Evolutionary conservation across 2,797 vertebrate genomes (phyloP), one percentile per base, ranked within the genome.

Genomic region (Micrastur ruficollis): DNA sequence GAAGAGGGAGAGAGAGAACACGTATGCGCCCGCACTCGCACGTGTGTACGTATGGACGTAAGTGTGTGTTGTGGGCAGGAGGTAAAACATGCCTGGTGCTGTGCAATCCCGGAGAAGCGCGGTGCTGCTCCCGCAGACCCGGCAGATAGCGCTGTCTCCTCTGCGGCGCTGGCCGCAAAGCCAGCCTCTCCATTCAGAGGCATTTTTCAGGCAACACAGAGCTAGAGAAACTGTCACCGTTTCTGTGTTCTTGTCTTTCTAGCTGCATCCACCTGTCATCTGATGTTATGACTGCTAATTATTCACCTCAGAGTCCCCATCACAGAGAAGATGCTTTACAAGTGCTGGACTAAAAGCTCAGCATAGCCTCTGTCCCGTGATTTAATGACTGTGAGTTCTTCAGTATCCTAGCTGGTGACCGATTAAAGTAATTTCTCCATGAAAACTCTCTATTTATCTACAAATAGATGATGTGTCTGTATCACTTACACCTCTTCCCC

Each of bases 21-120:
- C 0, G 1, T 4, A 3, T 4, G 19, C 5, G 11, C 5, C 12
- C 16, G 5, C n/a, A 26, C 5, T 9, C 16, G 5, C n/a, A 26
- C 9, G 34, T 19, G 25, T 49, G 53, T 2, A 12, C 14, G 26
- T n/a, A 5, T 11, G 6, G 8, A 14, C 1, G 2, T 32, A 2
- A 5, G n/a, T 0, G 3, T 5, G 18, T 21, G 19, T 3, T 6
- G 27, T 0, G 3, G 26, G 66, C 26, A 36, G n/a, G 81, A 76
- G 38, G 32, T 7, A 10, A 29, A 19, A 32, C 2, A 2, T 1
- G 17, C 25, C 44, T 2, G 31, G 50, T 14, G 72, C 71, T 32
- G 61, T 9, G 70, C 23, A 5, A 14, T 3, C 20, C 71, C 2
- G 59, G 68, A 2, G 11, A 4, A 1, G 19, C 1, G 1, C 0